These are phyloP conservation scores for Corythoichthys haematopterus DNA, from an alignment of 2,113 vertebrate genomes.

Conservation along the genomic window DNA sequence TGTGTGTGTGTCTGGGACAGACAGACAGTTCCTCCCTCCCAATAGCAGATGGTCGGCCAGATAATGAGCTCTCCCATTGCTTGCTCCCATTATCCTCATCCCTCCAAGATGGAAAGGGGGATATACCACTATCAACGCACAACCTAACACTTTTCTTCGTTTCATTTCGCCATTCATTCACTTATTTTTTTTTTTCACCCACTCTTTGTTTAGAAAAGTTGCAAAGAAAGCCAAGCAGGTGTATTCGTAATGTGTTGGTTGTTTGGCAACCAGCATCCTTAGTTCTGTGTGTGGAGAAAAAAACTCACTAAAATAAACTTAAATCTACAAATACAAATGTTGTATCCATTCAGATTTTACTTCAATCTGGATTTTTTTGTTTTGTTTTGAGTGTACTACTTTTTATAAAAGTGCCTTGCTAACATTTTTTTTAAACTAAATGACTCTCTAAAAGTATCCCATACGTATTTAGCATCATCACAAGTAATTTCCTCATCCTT, in stretches of 20 bases:
- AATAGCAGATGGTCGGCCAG: constrained; percentile 89
- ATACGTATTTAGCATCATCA: too few species aligned
- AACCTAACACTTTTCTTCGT: constrained; percentile 25
- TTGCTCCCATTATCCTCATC: constrained; percentile 68
- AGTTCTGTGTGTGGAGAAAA: too few species aligned
- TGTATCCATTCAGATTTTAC: background rate
- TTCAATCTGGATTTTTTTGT: background rate
- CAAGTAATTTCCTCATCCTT: background rate
- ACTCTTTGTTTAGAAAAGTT: constrained; percentile 16
- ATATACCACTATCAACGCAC: constrained; percentile 32
- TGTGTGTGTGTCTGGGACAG: constrained; percentile 48
- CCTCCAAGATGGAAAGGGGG: constrained; percentile 34
- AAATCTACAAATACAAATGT: background rate
- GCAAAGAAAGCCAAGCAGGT: background rate
- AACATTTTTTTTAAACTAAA: background rate
- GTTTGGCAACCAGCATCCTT: background rate
- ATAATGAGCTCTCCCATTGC: constrained; percentile 85
- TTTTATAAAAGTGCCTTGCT: background rate
- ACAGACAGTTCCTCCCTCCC: constrained; percentile 80
- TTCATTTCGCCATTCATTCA: constrained; percentile 31
- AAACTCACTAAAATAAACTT: background rate
- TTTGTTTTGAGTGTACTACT: background rate
- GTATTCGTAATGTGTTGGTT: background rate
- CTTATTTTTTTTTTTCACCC: background rate
- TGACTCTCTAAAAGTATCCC: background rate